phyloP scores from a whole-genome alignment of 1,140 invertebrate species.

The Atta cephalotes region DNA sequence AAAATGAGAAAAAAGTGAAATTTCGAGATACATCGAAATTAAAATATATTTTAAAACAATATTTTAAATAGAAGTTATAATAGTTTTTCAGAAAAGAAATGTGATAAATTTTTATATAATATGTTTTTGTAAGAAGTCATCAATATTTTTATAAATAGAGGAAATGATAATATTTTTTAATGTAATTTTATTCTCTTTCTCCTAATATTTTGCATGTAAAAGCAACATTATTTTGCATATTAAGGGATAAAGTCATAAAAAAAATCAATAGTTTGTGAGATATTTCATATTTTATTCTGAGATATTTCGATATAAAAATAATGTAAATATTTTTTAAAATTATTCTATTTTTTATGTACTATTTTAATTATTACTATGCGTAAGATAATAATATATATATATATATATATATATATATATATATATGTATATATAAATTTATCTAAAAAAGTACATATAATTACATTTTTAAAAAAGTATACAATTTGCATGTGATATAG shows the following conservation, averaged over 20 bases:
- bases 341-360: no score
- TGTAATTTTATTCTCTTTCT: constrained; percentile 17
- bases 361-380: no score
- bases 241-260: constrained; percentile 9
- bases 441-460: not conserved
- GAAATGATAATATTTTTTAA: not conserved
- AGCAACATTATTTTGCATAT: constrained; percentile 25
- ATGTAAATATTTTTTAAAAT: no score
- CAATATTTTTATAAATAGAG: constrained; percentile 6
- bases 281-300: constrained; percentile 27
- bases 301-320: not conserved
- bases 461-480: not conserved
- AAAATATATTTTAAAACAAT: not conserved
- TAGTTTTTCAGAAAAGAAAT: constrained; percentile 6
- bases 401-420: no score
- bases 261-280: constrained; percentile 12
- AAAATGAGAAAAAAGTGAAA: not conserved
- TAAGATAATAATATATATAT: not conserved
- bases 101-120: not conserved
- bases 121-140: not conserved
- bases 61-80: not conserved
- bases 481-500: not conserved
- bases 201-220: not conserved
- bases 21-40: not conserved
- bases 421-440: no score